Base-by-base conservation (phyloP, 1,140 invertebrate species). In the Acromyrmex echinatior region DNA sequence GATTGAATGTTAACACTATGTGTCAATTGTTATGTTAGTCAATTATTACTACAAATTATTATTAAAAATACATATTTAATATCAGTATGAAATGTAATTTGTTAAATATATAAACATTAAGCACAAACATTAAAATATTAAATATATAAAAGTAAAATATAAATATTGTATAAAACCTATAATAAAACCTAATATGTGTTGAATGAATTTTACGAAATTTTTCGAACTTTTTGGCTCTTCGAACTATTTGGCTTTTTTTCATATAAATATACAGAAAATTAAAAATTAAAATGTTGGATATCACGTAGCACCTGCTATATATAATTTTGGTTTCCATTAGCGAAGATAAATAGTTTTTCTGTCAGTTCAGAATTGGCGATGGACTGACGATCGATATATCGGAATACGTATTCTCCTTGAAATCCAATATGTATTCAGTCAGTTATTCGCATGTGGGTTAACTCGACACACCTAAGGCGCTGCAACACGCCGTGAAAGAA, bases 361-460 rank as follows among this genome's bases (percentile, higher is more conserved):
- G 51, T 14, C 51, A 28, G 35, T 71, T 70, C 5, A 28, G 21
- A 66, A 71, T 16, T 31, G 63, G 14, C 49, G 78, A 70, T 58
- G 70, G 49, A 70, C 65, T 28, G 25, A 73, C 35, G 31, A 74
- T 84, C 45, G 56, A 84, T 74, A 74, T 35, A 56, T 74, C 56
- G 56, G 31, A 62, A 60, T 74, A 82, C 39, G 39, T 28, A 28
- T 84, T 76, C 70, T 63, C 80, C 70, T 84, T 76, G 70, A 84
- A 84, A 76, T 76, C 28, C 28, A 84, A 76, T 76, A 51, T 62
- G 39, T 51, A 74, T 76, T 18, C 39, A 63, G 58, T 31, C 45
- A 74, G 80, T 76, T 76, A 62, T 28, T 51, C 56, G 80, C 28
- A 84, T 84, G 56, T 84, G 70, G 80, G 70, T 84, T 76, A 84